phyloP scores from a whole-genome alignment of 2,888 invertebrate species.

The Xylota sylvarum region DNA sequence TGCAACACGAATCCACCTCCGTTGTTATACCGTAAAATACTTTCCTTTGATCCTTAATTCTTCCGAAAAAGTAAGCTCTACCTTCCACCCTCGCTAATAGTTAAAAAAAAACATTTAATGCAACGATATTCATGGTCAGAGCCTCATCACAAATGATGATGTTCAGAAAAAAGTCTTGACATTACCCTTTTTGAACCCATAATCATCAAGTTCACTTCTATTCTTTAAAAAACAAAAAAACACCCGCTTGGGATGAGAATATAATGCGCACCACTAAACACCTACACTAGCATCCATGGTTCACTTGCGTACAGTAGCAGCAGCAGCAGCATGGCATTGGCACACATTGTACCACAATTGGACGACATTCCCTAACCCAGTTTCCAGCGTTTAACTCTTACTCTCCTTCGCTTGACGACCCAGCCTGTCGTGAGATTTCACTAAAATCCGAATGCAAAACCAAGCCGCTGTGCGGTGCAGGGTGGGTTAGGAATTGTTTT shows the following conservation, averaged over 20 bases:
- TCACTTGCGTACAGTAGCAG: slow-evolving; percentile 30
- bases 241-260: slow-evolving; percentile 7
- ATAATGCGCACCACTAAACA: slow-evolving; percentile 15
- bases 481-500: slow-evolving; percentile 67
- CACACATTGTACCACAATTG: slow-evolving; percentile 57
- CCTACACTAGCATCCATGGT: slow-evolving; percentile 18
- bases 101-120: background rate
- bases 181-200: slow-evolving; percentile 69
- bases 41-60: background rate
- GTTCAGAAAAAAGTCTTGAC: slow-evolving; percentile 60
- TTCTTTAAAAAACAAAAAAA: slow-evolving; percentile 7
- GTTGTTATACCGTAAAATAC: too few species aligned
- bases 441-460: slow-evolving; percentile 38
- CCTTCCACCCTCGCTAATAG: too few species aligned
- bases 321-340: slow-evolving; percentile 41
- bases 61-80: too few species aligned
- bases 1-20: too few species aligned
- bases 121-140: slow-evolving; percentile 50
- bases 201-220: slow-evolving; percentile 53
- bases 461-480: background rate
- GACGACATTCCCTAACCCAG: slow-evolving; percentile 67
- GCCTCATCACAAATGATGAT: slow-evolving; percentile 40
- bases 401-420: slow-evolving; percentile 43
- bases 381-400: slow-evolving; percentile 63
- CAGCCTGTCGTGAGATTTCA: slow-evolving; percentile 40